Conservation (phyloP, 1,140 invertebrate species). For the Macrostomum lignano region DNA sequence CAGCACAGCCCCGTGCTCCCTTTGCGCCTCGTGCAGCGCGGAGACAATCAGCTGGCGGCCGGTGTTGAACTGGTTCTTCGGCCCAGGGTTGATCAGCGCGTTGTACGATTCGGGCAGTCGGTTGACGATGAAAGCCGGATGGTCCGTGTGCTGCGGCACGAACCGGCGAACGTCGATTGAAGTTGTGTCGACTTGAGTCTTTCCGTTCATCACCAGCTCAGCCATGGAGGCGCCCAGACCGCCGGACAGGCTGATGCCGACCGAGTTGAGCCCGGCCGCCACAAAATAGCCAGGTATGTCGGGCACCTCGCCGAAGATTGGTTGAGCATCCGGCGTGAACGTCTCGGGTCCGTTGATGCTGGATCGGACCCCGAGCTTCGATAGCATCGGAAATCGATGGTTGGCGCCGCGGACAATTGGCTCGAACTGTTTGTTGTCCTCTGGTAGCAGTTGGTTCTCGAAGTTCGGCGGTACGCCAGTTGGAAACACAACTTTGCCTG, state of each 20-base stretch:
- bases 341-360: slow-evolving; percentile 62
- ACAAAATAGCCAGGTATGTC: slow-evolving; percentile 65
- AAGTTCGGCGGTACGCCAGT: slow-evolving; percentile 33
- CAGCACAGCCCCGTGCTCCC: slow-evolving; percentile 83
- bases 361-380: slow-evolving; percentile 38
- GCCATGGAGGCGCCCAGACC: slow-evolving; percentile 66
- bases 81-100: slow-evolving; percentile 73
- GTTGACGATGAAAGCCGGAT: slow-evolving; percentile 31
- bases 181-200: slow-evolving; percentile 44
- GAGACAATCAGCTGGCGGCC: too few relatives aligned
- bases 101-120: slow-evolving; percentile 64
- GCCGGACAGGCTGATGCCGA: slow-evolving; percentile 62
- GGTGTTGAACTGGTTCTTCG: too few relatives aligned
- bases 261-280: slow-evolving; percentile 74
- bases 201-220: slow-evolving; percentile 55
- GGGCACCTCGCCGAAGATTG: slow-evolving; percentile 52
- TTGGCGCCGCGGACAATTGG: too few relatives aligned
- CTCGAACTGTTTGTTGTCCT: slow-evolving; percentile 85
- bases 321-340: slow-evolving; percentile 47
- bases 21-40: too few relatives aligned
- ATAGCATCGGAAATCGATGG: slow-evolving; percentile 48
- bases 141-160: slow-evolving; percentile 74
- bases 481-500: slow-evolving; percentile 59
- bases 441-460: slow-evolving; percentile 30
- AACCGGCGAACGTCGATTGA: slow-evolving; percentile 70